phyloP scores from a whole-genome alignment of 2,888 invertebrate species.

The Trissolcus brochymenae region DNA sequence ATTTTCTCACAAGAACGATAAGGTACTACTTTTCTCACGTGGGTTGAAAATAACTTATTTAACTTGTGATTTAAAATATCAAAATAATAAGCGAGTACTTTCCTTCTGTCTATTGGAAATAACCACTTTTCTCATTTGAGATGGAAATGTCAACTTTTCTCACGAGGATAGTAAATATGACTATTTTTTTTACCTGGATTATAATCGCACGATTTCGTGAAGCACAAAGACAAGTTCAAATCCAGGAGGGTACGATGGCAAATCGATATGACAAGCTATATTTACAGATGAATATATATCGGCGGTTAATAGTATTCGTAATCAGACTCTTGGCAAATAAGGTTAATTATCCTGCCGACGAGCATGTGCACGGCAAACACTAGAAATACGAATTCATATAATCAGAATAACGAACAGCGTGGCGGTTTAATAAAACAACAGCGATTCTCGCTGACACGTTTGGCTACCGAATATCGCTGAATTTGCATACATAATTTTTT shows the following conservation, averaged over 20 bases:
- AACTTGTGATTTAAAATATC: no score
- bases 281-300: constrained; percentile 50
- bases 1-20: no score
- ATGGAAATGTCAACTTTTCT: no score
- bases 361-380: constrained; percentile 59
- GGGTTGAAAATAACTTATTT: no score
- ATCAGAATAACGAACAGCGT: constrained; percentile 61
- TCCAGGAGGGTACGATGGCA: constrained; percentile 23
- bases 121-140: no score
- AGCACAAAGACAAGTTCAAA: constrained; percentile 1
- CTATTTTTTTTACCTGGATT: no score
- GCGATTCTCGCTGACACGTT: constrained; percentile 50
- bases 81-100: no score
- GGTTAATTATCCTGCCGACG: constrained; percentile 69
- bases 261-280: constrained; percentile 45
- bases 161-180: no score
- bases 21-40: no score
- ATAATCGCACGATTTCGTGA: not conserved
- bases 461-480: constrained; percentile 49
- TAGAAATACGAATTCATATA: constrained; percentile 68
- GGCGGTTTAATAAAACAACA: constrained; percentile 60
- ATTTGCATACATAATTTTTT: constrained; percentile 54
- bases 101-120: no score
- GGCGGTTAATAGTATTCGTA: constrained; percentile 59
- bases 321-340: constrained; percentile 72